These are phyloP conservation scores for Rhinoderma darwinii DNA, from an alignment of 2,113 vertebrate genomes.

Conservation along the genomic window DNA sequence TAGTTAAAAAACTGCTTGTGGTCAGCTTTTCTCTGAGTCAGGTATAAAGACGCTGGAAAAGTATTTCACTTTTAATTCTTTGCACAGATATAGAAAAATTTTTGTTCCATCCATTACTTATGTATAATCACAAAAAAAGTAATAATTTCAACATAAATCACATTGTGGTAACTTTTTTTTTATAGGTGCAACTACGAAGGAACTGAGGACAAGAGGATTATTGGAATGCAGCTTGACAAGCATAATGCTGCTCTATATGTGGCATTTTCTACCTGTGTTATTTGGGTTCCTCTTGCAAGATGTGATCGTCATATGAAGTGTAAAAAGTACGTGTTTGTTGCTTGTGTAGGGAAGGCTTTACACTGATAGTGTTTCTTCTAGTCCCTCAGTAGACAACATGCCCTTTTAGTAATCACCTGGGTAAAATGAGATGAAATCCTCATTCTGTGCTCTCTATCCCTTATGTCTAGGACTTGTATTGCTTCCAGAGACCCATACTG, in stretches of 20 bases:
- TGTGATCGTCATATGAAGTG: slow-evolving; percentile 90
- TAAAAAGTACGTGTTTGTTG: slow-evolving; percentile 82
- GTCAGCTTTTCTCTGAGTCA: background rate
- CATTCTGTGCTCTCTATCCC: slow-evolving; percentile 54
- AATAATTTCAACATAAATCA: background rate
- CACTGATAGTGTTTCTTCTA: background rate
- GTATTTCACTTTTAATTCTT: background rate
- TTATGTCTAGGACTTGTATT: slow-evolving; percentile 85
- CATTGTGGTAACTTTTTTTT: slow-evolving; percentile 6
- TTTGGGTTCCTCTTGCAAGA: slow-evolving; percentile 90
- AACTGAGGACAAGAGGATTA: slow-evolving; percentile 90
- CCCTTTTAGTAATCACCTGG: background rate
- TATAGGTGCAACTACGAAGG: slow-evolving; percentile 92
- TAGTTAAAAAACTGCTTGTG: background rate
- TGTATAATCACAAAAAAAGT: background rate
- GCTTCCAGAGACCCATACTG: slow-evolving; percentile 97
- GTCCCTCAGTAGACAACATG: background rate
- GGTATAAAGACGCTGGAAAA: background rate
- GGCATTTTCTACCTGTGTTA: slow-evolving; percentile 91
- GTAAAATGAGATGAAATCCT: slow-evolving; percentile 25
- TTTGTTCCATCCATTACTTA: background rate
- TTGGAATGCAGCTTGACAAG: slow-evolving; percentile 91
- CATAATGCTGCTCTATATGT: slow-evolving; percentile 83
- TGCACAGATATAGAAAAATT: background rate
- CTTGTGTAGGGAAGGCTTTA: background rate